phyloP scores from a whole-genome alignment of 1,140 invertebrate species.

The Bradysia coprophila region DNA sequence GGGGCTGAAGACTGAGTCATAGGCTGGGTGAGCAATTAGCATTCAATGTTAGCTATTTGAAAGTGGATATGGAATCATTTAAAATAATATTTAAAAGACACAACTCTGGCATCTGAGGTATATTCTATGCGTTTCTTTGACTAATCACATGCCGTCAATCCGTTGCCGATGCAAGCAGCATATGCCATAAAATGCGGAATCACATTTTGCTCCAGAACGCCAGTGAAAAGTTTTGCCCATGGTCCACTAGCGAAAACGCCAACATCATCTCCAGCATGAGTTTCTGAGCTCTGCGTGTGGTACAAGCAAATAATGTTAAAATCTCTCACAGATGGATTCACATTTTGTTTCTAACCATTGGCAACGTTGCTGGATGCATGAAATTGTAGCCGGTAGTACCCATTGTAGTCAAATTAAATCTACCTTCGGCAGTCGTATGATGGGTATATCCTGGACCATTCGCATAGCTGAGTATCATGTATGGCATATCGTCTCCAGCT shows the following conservation, averaged over 20 bases:
- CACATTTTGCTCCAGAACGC: slow-evolving; percentile 39
- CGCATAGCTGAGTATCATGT: slow-evolving; percentile 52
- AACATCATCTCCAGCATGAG: slow-evolving; percentile 52
- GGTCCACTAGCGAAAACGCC: slow-evolving; percentile 40
- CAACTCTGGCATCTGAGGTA: too few species aligned
- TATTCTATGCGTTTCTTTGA: too few species aligned
- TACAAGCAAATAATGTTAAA: neutral
- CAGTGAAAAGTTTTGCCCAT: slow-evolving; percentile 39
- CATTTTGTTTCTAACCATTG: too few species aligned
- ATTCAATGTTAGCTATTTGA: too few species aligned
- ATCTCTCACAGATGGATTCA: too few species aligned
- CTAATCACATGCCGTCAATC: slow-evolving; percentile 15
- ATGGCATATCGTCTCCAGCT: slow-evolving; percentile 31
- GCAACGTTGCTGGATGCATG: neutral
- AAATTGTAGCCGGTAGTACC: neutral
- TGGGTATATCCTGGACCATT: slow-evolving; percentile 39
- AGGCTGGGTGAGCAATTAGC: too few species aligned
- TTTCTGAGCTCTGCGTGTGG: slow-evolving; percentile 35
- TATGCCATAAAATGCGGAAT: slow-evolving; percentile 42
- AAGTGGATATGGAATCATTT: too few species aligned
- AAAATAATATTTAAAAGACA: too few species aligned
- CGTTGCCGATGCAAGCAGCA: slow-evolving; percentile 27
- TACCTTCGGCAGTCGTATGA: neutral
- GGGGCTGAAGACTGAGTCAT: too few species aligned
- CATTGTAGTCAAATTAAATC: neutral